Base-by-base conservation (phyloP, 2,888 invertebrate genomes). In the Eurois occulta region DNA sequence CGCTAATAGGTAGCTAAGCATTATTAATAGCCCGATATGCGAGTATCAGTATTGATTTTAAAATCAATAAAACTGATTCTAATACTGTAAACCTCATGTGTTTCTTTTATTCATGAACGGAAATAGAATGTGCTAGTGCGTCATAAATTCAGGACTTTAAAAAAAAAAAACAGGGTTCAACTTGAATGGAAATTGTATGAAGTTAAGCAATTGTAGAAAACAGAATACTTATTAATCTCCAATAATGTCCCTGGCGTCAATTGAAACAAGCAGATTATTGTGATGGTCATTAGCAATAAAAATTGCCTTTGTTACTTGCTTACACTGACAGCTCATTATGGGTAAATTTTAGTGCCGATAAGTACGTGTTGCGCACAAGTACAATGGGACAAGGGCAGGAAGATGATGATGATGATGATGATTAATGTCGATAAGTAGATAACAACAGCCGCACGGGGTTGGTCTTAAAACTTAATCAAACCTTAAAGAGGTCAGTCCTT, bases 11-110 rank as follows among this genome's bases (percentile, higher is more conserved):
- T 7, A 38, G 1, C 38, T 70, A 13, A 48, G 46, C 52, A 72
- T 82, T 55, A 43, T 76, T 66, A 76, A 77, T 41, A n/a, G 1
- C 64, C 16, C 21, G 7, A 55, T 41, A 41, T 65, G 83, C 72
- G 24, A 55, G 35, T 67, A 24, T 21, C 16, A 0, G 38, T 80
- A 68, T 46, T 24, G 52, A 48, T 65, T 62, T 72, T 38, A 35
- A 55, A 43, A 62, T 62, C 67, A 28, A 68, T 55, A 16, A 78
- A 64, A 60, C 16, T 58, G 18, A 1, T 35, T n/a, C 28, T 16
- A 11, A 24, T 5, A 66, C 35, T 16, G 55, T 73, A 35, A 28
- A 6, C 8, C 76, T 24, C 32, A 24, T 32, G 16, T 43, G 18
- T 46, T 64, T 43, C 1, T 62, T 35, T 58, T 35, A 43, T 76